These are phyloP conservation scores for Seriola quinqueradiata DNA, from an alignment of 2,113 vertebrate genomes.

Conservation along the genomic window DNA sequence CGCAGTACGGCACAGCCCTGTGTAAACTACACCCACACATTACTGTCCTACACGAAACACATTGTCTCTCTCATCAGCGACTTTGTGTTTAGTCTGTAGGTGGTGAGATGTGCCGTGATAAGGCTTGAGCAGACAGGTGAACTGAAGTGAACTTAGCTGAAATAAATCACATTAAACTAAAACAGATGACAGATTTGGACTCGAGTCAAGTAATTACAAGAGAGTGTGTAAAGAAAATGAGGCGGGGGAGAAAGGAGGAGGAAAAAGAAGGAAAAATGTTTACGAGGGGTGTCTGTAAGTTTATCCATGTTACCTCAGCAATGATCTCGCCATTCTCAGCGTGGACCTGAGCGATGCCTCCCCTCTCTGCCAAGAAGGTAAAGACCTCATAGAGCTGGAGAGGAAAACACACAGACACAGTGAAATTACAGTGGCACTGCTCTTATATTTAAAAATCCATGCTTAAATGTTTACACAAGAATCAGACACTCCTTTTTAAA, in stretches of 20 bases:
- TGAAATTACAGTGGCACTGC: conserved; percentile 28
- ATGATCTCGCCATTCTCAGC: conserved; percentile 98
- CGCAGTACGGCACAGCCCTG: conserved; percentile 16
- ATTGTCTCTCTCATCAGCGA: conserved; percentile 43
- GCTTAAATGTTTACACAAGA: conserved; percentile 50
- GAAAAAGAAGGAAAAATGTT: background rate
- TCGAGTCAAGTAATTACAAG: conserved; percentile 10
- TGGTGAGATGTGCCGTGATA: conserved; percentile 44
- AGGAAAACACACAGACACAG: conserved; percentile 23
- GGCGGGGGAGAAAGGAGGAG: background rate
- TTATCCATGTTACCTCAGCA: conserved; percentile 88
- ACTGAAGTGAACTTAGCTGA: conserved; percentile 9
- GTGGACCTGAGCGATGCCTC: conserved; percentile 95
- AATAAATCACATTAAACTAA: conserved; percentile 34
- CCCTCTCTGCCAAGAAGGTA: conserved; percentile 92
- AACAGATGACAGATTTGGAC: conserved; percentile 40
- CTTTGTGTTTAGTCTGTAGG: conserved; percentile 72
- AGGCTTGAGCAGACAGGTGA: conserved; percentile 6
- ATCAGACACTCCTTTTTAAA: conserved; percentile 39
- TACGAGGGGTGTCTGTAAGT: background rate
- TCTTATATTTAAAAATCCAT: conserved; percentile 38
- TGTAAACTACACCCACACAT: conserved; percentile 63
- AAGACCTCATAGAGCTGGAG: conserved; percentile 96
- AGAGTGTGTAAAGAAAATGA: background rate
- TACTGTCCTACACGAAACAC: conserved; percentile 39